Percentiles rank a stretch among this genome's conserved stretches.
Evolutionary conservation across 2,888 invertebrate genomes (phyloP).

Genomic region (Tyria jacobaeae): DNA sequence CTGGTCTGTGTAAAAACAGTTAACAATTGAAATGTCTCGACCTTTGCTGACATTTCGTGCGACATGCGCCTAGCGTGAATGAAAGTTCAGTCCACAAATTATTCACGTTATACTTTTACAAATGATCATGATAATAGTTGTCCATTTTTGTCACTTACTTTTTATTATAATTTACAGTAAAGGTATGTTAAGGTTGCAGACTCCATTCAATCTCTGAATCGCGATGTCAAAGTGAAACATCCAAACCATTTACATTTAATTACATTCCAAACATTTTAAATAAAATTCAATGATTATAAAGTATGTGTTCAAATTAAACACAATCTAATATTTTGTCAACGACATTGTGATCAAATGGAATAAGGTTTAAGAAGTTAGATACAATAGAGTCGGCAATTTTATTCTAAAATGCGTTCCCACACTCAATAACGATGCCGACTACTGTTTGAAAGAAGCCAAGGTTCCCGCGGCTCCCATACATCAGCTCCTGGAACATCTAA

Average conservation of each 20-base stretch:
- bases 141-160: neutral
- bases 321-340: no score
- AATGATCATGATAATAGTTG: neutral
- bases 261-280: neutral
- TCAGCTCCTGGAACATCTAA: no score
- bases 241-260: no score
- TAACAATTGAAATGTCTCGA: constrained; percentile 42
- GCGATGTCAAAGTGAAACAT: neutral
- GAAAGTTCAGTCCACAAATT: constrained; percentile 27
- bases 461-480: neutral
- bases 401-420: neutral
- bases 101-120: constrained; percentile 18
- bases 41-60: constrained; percentile 38
- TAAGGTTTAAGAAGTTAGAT: neutral
- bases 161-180: neutral
- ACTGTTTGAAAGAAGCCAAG: neutral
- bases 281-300: neutral
- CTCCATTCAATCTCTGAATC: neutral
- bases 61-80: constrained; percentile 23
- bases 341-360: neutral
- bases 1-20: constrained; percentile 19
- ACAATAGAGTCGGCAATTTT: neutral
- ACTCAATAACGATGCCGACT: neutral
- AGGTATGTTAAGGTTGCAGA: neutral
- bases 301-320: no score